These are phyloP conservation scores for Heliconius hermathena DNA, from an alignment of 1,140 invertebrate species.

Conservation along the genomic window DNA sequence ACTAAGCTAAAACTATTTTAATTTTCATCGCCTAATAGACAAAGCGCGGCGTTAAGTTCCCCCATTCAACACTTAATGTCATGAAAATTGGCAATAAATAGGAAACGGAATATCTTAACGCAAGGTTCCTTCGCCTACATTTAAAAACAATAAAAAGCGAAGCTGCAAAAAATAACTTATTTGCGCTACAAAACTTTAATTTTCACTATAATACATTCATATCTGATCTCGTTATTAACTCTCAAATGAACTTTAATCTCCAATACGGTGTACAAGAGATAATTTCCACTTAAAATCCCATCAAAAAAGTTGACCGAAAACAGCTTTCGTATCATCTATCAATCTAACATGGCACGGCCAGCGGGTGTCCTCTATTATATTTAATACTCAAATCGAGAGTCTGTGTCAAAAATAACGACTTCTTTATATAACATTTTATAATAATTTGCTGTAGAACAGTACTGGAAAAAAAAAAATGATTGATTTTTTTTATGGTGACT, in stretches of 20 bases:
- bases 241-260: slow-evolving; percentile 21
- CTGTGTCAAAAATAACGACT: slow-evolving; percentile 40
- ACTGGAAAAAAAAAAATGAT: neutral
- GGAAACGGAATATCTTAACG: too few species aligned
- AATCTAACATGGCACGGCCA: slow-evolving; percentile 63
- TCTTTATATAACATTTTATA: slow-evolving; percentile 18
- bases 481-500: neutral
- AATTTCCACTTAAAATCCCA: slow-evolving; percentile 63
- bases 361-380: slow-evolving; percentile 64
- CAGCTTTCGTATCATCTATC: slow-evolving; percentile 65
- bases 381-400: slow-evolving; percentile 40
- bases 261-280: slow-evolving; percentile 45
- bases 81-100: too few species aligned
- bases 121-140: too few species aligned
- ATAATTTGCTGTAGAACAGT: neutral
- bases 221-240: slow-evolving; percentile 13
- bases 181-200: neutral
- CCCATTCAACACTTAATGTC: too few species aligned
- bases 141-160: too few species aligned
- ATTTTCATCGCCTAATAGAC: too few species aligned
- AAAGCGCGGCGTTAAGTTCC: too few species aligned
- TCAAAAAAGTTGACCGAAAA: slow-evolving; percentile 51
- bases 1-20: too few species aligned
- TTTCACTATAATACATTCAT: neutral
- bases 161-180: neutral